Percentiles rank a stretch among this genome's conserved stretches.
phyloP scores from a whole-genome alignment of 2,888 invertebrate genomes.

The Nemotelus pantherinus region DNA sequence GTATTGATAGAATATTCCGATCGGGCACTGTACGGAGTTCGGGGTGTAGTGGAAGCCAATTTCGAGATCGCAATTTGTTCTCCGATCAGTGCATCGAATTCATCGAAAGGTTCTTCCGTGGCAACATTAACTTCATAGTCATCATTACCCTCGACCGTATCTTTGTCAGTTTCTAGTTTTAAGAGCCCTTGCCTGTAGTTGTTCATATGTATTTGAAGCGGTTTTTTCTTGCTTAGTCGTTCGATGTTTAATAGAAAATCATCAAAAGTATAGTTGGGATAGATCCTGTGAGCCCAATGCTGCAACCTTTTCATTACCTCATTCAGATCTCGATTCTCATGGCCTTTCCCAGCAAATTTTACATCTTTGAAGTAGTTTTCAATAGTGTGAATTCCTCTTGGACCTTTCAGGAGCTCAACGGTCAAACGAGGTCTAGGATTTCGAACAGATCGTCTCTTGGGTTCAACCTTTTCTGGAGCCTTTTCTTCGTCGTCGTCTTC shows the following conservation, averaged over 20 bases:
- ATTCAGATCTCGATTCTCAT: slow-evolving; percentile 85
- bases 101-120: slow-evolving; percentile 68
- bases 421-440: slow-evolving; percentile 77
- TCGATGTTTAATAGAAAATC: slow-evolving; percentile 84
- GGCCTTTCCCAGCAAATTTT: slow-evolving; percentile 80
- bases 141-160: slow-evolving; percentile 63
- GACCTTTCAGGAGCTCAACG: slow-evolving; percentile 76
- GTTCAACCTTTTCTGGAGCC: slow-evolving; percentile 62
- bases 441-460: slow-evolving; percentile 69
- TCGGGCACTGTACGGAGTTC: slow-evolving; percentile 20
- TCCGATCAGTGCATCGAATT: slow-evolving; percentile 72
- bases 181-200: slow-evolving; percentile 70
- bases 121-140: slow-evolving; percentile 52
- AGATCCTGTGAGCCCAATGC: slow-evolving; percentile 93
- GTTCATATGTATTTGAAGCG: slow-evolving; percentile 77
- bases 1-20: slow-evolving; percentile 42
- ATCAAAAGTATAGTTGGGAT: slow-evolving; percentile 88
- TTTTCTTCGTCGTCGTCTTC: slow-evolving; percentile 66
- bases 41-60: slow-evolving; percentile 50
- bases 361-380: slow-evolving; percentile 83
- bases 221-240: slow-evolving; percentile 79
- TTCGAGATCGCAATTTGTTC: slow-evolving; percentile 72
- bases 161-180: slow-evolving; percentile 65
- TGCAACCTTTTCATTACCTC: slow-evolving; percentile 83
- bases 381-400: slow-evolving; percentile 81